phyloP scores from a whole-genome alignment of 2,113 vertebrate species.

The Lagenorhynchus albirostris region DNA sequence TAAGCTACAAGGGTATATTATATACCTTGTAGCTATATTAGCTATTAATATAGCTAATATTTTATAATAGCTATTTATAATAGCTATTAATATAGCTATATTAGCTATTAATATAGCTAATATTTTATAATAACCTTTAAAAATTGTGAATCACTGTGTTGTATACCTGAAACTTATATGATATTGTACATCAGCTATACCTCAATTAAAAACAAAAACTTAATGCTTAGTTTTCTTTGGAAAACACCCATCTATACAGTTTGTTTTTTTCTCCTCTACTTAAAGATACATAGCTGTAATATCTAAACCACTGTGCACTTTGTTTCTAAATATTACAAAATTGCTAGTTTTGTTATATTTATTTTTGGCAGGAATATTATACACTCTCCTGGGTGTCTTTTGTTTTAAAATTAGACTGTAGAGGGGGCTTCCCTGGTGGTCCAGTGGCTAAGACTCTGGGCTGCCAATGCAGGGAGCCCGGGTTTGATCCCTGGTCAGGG shows the following conservation, averaged over 20 bases:
- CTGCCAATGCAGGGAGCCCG: too few relatives aligned
- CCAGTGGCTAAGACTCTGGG: too few relatives aligned
- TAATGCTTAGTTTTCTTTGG: background rate
- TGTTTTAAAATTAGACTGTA: background rate
- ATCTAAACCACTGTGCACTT: background rate
- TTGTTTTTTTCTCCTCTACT: background rate
- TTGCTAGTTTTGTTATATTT: rapidly evolving
- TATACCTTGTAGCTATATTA: too few relatives aligned
- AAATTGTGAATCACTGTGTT: too few relatives aligned
- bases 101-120: too few relatives aligned
- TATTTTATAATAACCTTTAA: too few relatives aligned
- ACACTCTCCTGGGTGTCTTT: rapidly evolving
- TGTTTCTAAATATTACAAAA: background rate
- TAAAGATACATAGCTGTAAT: background rate
- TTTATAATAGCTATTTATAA: too few relatives aligned
- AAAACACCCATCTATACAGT: rapidly evolving
- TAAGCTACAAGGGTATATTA: too few relatives aligned
- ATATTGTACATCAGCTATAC: background rate
- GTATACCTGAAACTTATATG: too few relatives aligned
- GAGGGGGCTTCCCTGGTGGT: background rate
- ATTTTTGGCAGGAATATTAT: background rate
- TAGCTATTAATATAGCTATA: too few relatives aligned
- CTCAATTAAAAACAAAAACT: background rate
- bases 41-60: too few relatives aligned
- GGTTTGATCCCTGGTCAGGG: too few relatives aligned